phyloP scores from a whole-genome alignment of 1,140 invertebrate species.

The Drosophila arizonae region DNA sequence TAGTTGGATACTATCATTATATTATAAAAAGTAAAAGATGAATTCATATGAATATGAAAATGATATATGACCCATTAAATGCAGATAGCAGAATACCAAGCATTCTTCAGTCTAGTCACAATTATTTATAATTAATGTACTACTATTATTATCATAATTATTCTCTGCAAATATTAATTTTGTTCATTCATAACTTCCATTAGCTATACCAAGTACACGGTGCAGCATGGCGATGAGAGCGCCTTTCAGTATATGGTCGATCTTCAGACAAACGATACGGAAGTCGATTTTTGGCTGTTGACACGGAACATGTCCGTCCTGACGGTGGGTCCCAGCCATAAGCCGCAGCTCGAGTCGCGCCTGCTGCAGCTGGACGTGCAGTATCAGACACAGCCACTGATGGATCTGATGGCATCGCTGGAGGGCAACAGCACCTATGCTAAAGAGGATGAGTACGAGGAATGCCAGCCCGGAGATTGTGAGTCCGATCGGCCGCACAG shows the following conservation, averaged over 20 bases:
- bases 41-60: no score
- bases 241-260: constrained; percentile 70
- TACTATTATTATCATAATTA: background rate
- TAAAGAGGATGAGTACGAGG: constrained; percentile 43
- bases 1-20: no score
- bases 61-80: no score
- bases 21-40: no score
- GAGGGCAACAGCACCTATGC: constrained; percentile 61
- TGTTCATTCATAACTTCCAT: no score
- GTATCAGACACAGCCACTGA: constrained; percentile 63
- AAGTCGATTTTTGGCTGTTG: constrained; percentile 69
- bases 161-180: background rate
- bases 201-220: constrained; percentile 73
- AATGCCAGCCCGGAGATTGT: constrained; percentile 60
- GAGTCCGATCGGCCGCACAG: constrained; percentile 51
- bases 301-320: constrained; percentile 68
- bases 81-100: no score
- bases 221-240: constrained; percentile 58
- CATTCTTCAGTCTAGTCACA: background rate
- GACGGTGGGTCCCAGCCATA: constrained; percentile 55
- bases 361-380: constrained; percentile 52
- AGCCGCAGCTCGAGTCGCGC: constrained; percentile 57
- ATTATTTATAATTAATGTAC: background rate
- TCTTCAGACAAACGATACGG: constrained; percentile 60
- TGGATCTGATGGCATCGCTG: constrained; percentile 65